phyloP scores from a whole-genome alignment of 2,888 invertebrate species.

The Helobdella robusta region DNA sequence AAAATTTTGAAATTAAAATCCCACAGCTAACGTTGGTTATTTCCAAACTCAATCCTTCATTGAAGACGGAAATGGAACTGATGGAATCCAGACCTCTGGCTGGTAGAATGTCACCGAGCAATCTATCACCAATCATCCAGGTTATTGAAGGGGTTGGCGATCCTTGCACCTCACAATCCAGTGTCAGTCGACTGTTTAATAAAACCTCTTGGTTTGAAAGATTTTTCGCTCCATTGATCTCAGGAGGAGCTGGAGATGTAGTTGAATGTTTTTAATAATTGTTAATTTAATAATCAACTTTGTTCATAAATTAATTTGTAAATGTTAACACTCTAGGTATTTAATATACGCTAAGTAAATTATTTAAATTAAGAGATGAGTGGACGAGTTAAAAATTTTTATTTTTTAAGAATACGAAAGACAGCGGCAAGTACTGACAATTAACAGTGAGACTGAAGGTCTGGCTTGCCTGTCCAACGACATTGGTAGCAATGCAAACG shows the following conservation, averaged over 20 bases:
- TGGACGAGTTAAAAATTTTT: background rate
- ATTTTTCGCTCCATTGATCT: conserved; percentile 44
- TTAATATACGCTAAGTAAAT: background rate
- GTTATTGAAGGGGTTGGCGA: conserved; percentile 47
- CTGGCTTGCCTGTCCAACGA: conserved; percentile 48
- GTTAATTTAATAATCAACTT: no score
- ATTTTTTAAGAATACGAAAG: background rate
- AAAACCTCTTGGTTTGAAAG: conserved; percentile 44
- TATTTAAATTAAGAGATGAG: background rate
- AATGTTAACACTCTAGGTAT: background rate
- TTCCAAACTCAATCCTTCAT: background rate
- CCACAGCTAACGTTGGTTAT: background rate
- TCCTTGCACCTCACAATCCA: conserved; percentile 50
- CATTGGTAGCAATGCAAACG: conserved; percentile 51
- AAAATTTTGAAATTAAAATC: background rate
- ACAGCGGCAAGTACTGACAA: conserved; percentile 37
- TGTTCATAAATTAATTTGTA: background rate
- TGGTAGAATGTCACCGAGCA: background rate
- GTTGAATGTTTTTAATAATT: no score
- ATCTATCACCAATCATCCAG: conserved; percentile 34
- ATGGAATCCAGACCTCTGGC: no score
- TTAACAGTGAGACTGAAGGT: conserved; percentile 42
- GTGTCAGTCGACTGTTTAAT: conserved; percentile 42
- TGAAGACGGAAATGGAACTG: background rate
- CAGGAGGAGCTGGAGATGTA: conserved; percentile 49